phyloP scores from a whole-genome alignment of 1,140 invertebrate genomes.

The Armadillidium nasatum region DNA sequence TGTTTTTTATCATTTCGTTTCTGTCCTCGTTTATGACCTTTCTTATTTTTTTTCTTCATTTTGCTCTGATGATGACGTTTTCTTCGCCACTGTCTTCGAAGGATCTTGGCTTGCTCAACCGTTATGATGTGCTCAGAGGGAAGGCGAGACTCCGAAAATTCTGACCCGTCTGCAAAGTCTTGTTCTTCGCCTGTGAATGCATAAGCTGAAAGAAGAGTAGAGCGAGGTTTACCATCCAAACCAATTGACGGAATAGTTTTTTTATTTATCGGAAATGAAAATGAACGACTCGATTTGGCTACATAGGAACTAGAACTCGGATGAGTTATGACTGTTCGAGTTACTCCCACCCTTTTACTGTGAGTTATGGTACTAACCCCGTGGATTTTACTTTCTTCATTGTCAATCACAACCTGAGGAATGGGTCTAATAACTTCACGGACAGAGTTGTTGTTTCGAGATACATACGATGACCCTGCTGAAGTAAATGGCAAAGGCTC shows the following conservation, averaged over 20 bases:
- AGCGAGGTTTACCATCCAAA: constrained; percentile 28
- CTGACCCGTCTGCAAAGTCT: constrained; percentile 37
- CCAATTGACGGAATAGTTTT: constrained; percentile 17
- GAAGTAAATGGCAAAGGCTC: constrained; percentile 5
- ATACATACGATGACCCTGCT: constrained; percentile 1
- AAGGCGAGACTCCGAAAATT: constrained; percentile 31
- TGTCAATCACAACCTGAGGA: constrained; percentile 14
- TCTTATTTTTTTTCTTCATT: not conserved
- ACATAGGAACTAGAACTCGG: constrained; percentile 6
- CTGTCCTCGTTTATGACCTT: not conserved
- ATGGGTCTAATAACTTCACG: not conserved
- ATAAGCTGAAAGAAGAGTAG: constrained; percentile 38
- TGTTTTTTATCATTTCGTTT: not conserved
- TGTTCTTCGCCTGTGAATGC: constrained; percentile 37
- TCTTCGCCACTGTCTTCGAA: constrained; percentile 32
- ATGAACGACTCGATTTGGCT: constrained; percentile 18
- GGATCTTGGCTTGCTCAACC: constrained; percentile 27
- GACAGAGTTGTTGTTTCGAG: not conserved
- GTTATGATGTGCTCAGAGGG: constrained; percentile 17
- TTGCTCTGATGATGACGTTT: constrained; percentile 27
- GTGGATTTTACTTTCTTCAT: constrained; percentile 18
- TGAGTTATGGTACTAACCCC: constrained; percentile 7
- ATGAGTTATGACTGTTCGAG: not conserved
- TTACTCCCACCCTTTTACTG: constrained; percentile 6
- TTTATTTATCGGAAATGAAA: constrained; percentile 7